Percentiles rank a stretch among this genome's conserved stretches.
phyloP scores from a whole-genome alignment of 2,797 vertebrate species.

The Serranus cabrilla region DNA sequence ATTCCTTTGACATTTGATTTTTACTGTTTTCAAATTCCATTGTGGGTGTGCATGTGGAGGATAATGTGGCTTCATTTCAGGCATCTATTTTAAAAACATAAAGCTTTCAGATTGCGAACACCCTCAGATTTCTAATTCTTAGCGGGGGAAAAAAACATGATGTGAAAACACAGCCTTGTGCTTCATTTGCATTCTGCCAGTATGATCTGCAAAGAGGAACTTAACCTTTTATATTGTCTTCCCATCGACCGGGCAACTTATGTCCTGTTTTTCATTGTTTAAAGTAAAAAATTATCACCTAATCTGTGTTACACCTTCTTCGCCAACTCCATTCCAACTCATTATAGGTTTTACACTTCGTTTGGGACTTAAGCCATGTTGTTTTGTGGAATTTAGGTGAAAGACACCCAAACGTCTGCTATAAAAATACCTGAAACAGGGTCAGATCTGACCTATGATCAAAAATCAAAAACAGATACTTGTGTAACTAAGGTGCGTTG shows the following conservation, averaged over 20 bases:
- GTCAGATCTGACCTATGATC: no score
- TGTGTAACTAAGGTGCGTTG: background rate
- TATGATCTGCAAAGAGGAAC: conserved; percentile 13
- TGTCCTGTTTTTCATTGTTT: no score
- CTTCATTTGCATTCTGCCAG: conserved; percentile 31
- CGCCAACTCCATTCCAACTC: no score
- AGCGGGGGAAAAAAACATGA: background rate
- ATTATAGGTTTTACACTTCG: no score
- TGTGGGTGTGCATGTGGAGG: background rate
- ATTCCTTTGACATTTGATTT: conserved; percentile 37
- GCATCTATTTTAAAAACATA: conserved; percentile 6
- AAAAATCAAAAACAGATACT: background rate
- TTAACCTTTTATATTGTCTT: background rate
- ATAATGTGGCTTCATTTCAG: conserved; percentile 30
- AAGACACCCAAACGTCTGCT: no score
- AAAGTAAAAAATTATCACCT: no score
- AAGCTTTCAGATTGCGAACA: conserved; percentile 16
- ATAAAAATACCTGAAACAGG: no score
- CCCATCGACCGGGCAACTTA: no score
- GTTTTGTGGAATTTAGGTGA: no score
- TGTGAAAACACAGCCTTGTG: conserved; percentile 16
- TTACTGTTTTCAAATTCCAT: conserved; percentile 2
- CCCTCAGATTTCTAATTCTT: background rate
- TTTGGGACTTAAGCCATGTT: no score
- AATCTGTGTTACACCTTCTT: no score